Evolutionary conservation across 2,888 invertebrate genomes (phyloP).

Genomic region (Hypomecis punctinalis): DNA sequence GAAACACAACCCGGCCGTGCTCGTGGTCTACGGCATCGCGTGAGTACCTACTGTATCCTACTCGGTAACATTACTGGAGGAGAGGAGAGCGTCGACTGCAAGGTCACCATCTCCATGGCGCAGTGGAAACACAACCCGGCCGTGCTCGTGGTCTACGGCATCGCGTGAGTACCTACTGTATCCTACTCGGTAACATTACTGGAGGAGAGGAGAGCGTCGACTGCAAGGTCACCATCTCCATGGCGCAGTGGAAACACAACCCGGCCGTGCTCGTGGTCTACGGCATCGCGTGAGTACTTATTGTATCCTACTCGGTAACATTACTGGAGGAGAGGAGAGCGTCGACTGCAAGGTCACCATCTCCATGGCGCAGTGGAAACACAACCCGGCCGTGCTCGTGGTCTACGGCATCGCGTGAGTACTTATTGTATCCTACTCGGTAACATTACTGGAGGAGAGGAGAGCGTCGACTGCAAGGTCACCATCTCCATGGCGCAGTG

Average conservation of each 20-base stretch:
- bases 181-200: background rate
- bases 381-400: constrained; percentile 84
- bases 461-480: constrained; percentile 85
- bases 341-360: constrained; percentile 86
- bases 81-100: constrained; percentile 86
- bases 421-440: constrained; percentile 7
- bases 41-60: constrained; percentile 56
- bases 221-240: constrained; percentile 85
- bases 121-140: constrained; percentile 87
- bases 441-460: constrained; percentile 80
- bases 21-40: constrained; percentile 86
- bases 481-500: constrained; percentile 87
- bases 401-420: constrained; percentile 86
- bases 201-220: constrained; percentile 87
- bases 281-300: constrained; percentile 80
- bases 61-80: constrained; percentile 59
- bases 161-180: constrained; percentile 70
- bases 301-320: background rate
- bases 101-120: constrained; percentile 86
- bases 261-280: constrained; percentile 85
- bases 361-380: constrained; percentile 87
- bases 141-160: constrained; percentile 86
- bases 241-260: constrained; percentile 87
- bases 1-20: constrained; percentile 84
- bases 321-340: constrained; percentile 85